Evolutionary conservation across 2,113 vertebrate genomes (phyloP), one percentile per base, ranked within the genome.

Genomic region (Donacobius atricapilla): DNA sequence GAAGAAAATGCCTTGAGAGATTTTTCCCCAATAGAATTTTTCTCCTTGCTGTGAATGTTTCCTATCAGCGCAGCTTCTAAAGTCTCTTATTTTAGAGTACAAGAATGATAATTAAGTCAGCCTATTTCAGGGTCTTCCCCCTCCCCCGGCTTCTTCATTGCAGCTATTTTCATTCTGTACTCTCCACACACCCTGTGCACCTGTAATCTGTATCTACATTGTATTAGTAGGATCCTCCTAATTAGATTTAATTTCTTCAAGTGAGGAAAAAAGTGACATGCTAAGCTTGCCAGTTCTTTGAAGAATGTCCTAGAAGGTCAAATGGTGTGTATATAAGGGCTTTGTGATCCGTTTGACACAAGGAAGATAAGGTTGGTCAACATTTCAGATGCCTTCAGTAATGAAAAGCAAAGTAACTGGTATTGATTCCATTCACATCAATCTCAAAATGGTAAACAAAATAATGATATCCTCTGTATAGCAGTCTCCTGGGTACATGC

Each of bases 331-430:
- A 51, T 48, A 11, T 3, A 89, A 91, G 35, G 87, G 47, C 51
- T 83, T 44, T 66, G 76, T 68, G 86, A 94, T 75, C 56, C 5
- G 1, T 71, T 58, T 85, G 71, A 83, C 86, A 90, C 12, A 42
- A 80, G 42, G 15, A 57, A 92, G 24, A 63, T 58, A 91, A 64
- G 69, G 69, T 33, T 81, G 83, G 89, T 89, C 89, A 94, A 96
- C 93, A 75, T 66, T 88, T 83, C 85, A 88, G 40, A 86, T 83
- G 75, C 66, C 58, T 72, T 82, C 53, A 80, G 79, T 93, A 96
- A 95, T 77, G 86, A 94, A 95, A 97, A 95, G 71, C 71, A 77
- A 96, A 97, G 86, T 65, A 92, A 89, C 33, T 30, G 77, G 28
- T 81, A 94, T 89, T 92, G 93, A 95, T 94, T 68, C 60, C 56